Evolutionary conservation across 2,797 vertebrate genomes (phyloP), one percentile per base, ranked within the genome.

Genomic region (Psittacula echo): DNA sequence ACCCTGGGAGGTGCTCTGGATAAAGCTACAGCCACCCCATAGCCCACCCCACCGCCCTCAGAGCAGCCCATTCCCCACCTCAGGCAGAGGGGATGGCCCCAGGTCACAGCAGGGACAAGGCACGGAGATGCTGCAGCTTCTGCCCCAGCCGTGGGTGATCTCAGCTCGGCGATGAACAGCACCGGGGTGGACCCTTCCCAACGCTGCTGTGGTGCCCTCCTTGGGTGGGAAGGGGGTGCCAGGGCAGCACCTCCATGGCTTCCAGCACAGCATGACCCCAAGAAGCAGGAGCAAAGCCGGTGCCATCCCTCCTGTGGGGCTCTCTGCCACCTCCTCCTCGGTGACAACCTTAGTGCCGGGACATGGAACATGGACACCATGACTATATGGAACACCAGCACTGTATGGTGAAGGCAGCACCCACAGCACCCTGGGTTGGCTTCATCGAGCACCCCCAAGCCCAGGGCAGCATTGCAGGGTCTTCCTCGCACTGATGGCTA

Each of bases 261-360:
- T 39, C 48, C 53, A 67, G 70, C 67, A 30, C 1, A 0, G 15
- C 0, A 1, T 74, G 39, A 30, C 20, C 45, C 34, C 58, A 15
- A 9, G 37, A 64, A 32, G 34, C 53, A 41, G 45, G 26, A 37
- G 5, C 6, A 6, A 62, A 75, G 58, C 20, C 41, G 34, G 4
- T 2, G 2, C 3, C 2, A 3, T 30, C 62, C 51, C 5, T 30
- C 53, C 47, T 34, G 45, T 5, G 29, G 47, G 6, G 11, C 19
- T 7, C 73, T 70, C 73, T 14, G 39, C 60, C 72, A 53, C 1
- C 42, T 11, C 22, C 71, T n/a, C 22, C 4, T 1, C 0, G 1
- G 74, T 7, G 4, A 23, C 37, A 39, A 26, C 10, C 50, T 11
- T 6, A 45, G 71, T 41, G 50, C 67, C 54, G 17, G 79, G 73